Evolutionary conservation across 2,797 vertebrate species (phyloP), one percentile per base, ranked within the genome.

Genomic region (Columba guinea): DNA sequence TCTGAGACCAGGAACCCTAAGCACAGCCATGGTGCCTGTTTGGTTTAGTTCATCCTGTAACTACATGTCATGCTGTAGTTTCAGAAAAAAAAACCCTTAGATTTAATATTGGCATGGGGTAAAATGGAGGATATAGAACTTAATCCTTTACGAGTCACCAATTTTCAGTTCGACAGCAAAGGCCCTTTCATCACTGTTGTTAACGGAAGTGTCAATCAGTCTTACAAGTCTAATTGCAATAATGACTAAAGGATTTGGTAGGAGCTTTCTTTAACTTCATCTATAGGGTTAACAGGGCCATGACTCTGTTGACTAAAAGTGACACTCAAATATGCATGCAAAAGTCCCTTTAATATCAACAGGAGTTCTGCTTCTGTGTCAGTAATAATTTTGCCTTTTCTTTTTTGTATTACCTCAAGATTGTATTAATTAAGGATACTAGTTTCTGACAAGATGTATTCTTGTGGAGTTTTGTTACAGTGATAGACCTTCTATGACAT

Each of bases 181-280:
- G 6, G 11, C 34, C 44, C 35, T 84, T 95, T 90, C 87, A 68
- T 63, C 69, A 51, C 53, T 64, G 24, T 53, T 86, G 37, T 75
- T 94, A 88, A 63, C 52, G 56, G 68, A 92, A 19, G 3, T 89
- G 81, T n/a, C 86, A 89, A 75, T 96, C 94, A 97, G 69, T 65
- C 73, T 83, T 94, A 67, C 13, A 87, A 84, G 30, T 85, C 73
- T 93, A 97, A 96, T 96, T 95, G 93, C 64, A 87, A 37, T 96
- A 96, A 96, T 95, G 77, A 94, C 67, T 77, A 64, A 75, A 84
- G 1, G 0, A 69, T 90, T 87, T 90, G 21, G 39, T 85, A 55
- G 37, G 49, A 90, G 27, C 21, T 55, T 73, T 87, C 94, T 85
- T 84, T 87, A 83, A 95, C 26, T 75, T 83, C 44, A 69, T 32